phyloP scores from a whole-genome alignment of 2,888 invertebrate genomes.

The Tyria jacobaeae region DNA sequence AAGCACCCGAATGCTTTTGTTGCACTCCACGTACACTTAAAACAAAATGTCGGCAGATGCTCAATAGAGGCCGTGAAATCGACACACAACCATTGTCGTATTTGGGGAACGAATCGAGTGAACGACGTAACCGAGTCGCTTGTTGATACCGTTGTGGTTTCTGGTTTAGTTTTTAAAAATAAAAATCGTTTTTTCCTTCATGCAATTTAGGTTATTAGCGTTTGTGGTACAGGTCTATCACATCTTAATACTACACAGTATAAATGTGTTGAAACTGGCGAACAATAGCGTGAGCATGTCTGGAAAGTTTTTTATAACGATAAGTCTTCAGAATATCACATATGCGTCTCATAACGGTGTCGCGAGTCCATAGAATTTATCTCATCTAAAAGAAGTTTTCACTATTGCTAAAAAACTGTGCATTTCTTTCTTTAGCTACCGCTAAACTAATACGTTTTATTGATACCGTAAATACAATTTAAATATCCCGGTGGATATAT shows the following conservation, averaged over 20 bases:
- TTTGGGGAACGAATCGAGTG: conserved; percentile 64
- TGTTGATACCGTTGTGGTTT: conserved; percentile 64
- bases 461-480: no score
- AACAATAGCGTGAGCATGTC: conserved; percentile 16
- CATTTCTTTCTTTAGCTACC: no score
- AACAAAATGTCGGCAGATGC: conserved; percentile 37
- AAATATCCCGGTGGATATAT: no score
- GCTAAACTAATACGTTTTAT: no score
- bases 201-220: conserved; percentile 34
- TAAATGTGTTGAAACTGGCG: conserved; percentile 17
- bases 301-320: conserved; percentile 11
- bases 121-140: conserved; percentile 70
- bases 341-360: no score
- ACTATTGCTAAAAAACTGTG: no score
- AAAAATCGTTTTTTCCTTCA: conserved; percentile 26
- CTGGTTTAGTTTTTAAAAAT: conserved; percentile 26
- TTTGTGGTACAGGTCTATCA: conserved; percentile 30
- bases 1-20: conserved; percentile 77
- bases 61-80: conserved; percentile 70
- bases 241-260: conserved; percentile 12
- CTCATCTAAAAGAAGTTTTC: no score
- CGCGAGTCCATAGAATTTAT: no score
- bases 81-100: conserved; percentile 68
- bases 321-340: conserved; percentile 9
- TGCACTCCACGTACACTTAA: conserved; percentile 51